Percentiles rank a stretch among this genome's conserved stretches.
phyloP scores from a whole-genome alignment of 2,888 invertebrate genomes.

The Oligia strigilis region DNA sequence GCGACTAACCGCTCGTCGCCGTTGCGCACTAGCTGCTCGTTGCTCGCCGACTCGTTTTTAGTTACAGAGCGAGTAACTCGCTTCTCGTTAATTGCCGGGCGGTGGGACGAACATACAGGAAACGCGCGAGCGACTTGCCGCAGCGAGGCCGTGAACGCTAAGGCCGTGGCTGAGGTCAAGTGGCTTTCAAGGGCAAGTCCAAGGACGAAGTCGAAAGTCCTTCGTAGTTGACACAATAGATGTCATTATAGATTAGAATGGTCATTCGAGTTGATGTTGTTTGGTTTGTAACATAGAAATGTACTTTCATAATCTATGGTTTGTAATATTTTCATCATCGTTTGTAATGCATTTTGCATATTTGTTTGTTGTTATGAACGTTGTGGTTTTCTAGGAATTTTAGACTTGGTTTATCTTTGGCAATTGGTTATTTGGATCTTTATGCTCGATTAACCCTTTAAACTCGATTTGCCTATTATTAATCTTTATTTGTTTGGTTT shows the following conservation, averaged over 20 bases:
- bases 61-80: background rate
- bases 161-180: constrained; percentile 40
- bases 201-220: constrained; percentile 44
- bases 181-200: constrained; percentile 35
- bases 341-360: background rate
- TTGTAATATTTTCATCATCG: too few species aligned
- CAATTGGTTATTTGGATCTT: background rate
- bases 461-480: background rate
- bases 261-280: constrained; percentile 12
- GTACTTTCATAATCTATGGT: constrained; percentile 4
- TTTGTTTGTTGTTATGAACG: background rate
- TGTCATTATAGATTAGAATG: constrained; percentile 20
- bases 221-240: constrained; percentile 18
- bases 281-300: constrained; percentile 3
- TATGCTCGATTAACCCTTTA: too few species aligned
- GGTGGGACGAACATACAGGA: background rate
- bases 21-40: background rate
- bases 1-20: background rate
- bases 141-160: background rate
- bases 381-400: background rate
- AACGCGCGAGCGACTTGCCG: background rate
- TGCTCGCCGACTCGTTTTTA: background rate
- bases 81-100: background rate
- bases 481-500: too few species aligned
- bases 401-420: background rate